Evolutionary conservation across 2,113 vertebrate species (phyloP).

Genomic region (Craseonycteris thonglongyai): DNA sequence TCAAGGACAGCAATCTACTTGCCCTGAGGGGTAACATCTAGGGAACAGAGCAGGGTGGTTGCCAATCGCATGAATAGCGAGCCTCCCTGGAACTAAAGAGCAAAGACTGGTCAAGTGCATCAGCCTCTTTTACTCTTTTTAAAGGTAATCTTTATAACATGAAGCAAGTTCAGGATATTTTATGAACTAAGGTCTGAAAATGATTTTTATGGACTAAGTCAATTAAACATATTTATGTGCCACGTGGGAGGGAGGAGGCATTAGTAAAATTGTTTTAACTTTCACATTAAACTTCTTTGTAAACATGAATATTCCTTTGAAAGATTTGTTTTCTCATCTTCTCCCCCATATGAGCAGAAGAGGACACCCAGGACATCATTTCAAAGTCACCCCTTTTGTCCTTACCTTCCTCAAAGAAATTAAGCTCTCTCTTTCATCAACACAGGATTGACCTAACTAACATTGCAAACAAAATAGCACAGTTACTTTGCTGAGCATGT

Average conservation of each 20-base stretch:
- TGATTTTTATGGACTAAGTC: background rate
- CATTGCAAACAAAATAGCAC: conserved; percentile 10
- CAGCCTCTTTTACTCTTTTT: background rate
- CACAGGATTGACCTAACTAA: conserved; percentile 40
- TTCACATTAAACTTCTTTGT: background rate
- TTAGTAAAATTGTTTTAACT: background rate
- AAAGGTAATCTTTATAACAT: background rate
- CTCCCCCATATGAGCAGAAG: background rate
- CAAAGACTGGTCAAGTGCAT: background rate
- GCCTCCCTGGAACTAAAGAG: background rate
- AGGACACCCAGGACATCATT: background rate
- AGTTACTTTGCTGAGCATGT: conserved; percentile 9
- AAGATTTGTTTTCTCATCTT: background rate
- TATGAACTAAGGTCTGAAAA: background rate
- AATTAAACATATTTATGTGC: background rate
- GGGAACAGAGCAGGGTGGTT: background rate
- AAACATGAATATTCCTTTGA: background rate
- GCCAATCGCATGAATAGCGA: too few species aligned
- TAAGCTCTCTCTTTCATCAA: background rate
- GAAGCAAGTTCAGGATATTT: background rate
- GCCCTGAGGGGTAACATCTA: too few species aligned
- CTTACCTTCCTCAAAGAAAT: background rate
- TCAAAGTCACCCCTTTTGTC: background rate
- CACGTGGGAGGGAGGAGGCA: too few species aligned
- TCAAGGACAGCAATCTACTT: background rate